Evolutionary conservation across 2,888 invertebrate genomes (phyloP), one percentile per base, ranked within the genome.

Genomic region (Eumacrocentrus americanus): DNA sequence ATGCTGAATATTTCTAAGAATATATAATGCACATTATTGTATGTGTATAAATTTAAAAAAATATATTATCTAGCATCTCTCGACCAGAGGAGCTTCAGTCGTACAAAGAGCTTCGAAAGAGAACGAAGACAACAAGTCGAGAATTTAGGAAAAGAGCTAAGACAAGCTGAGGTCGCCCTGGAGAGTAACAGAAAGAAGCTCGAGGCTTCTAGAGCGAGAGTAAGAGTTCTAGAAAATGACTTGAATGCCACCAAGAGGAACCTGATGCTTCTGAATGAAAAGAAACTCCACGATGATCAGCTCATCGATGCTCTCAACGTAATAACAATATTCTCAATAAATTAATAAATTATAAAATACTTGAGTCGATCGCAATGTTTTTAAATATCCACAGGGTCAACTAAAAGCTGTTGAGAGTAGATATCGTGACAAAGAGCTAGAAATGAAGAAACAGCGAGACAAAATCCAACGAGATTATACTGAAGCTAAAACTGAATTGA

Each of bases 151-250:
- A 87, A 85, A 70, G 87, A 90, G 52, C 82, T 89, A 6, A 79
- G 82, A 1, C 72, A 73, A 0, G 70, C 88, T 0, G 87, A 86
- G 72, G 74, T 79, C 2, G 85, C 86, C 25, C 81, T 87, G 61
- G 86, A 86, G 20, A 86, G 86, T 0, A 75, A 85, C 4, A 88
- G 86, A 67, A 86, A 82, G 61, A 91, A 88, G 74, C 74, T 87
- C 1, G 87, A 89, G n/a, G 88, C 86, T 0, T 81, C 86, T 0
- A 88, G 85, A 74, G 89, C 90, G 25, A 85, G 92, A 67, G 86
- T 87, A 60, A 86, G 86, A 72, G 89, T 88, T 52, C 78, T 92
- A 18, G 89, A 89, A 69, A 86, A 85, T 58, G 91, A 92, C 62
- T 76, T 85, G 11, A 81, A 81, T 1, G 82, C 81, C 0, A 79